These are phyloP conservation scores for Druon quercuslanigerum DNA, from an alignment of 1,140 invertebrate genomes.

Conservation along the genomic window DNA sequence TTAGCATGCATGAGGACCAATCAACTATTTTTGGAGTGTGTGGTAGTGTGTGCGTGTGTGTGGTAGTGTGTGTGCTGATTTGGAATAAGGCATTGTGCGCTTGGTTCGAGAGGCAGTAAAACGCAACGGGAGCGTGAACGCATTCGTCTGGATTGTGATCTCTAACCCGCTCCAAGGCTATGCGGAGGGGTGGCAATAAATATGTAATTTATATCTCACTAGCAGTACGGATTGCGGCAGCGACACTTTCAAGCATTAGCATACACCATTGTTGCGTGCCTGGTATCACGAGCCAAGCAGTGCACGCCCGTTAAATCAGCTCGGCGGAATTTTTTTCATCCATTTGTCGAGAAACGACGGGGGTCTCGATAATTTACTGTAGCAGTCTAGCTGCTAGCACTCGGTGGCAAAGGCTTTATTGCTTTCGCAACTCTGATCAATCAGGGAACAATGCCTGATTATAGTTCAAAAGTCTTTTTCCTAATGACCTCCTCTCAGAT, in stretches of 20 bases:
- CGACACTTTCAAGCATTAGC: constrained; percentile 63
- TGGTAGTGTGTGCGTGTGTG: no score
- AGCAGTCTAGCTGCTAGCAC: constrained; percentile 4
- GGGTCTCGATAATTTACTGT: constrained; percentile 22
- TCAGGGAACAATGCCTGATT: neutral
- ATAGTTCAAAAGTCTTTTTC: no score
- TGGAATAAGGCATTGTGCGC: neutral
- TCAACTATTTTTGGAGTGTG: no score
- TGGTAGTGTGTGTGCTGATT: neutral
- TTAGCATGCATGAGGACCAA: neutral
- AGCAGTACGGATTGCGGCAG: constrained; percentile 58
- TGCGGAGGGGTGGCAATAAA: constrained; percentile 56
- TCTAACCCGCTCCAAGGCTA: constrained; percentile 49
- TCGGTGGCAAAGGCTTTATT: neutral
- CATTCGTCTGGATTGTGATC: constrained; percentile 56
- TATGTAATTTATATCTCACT: constrained; percentile 66
- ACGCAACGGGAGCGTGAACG: constrained; percentile 55
- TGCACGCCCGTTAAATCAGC: no score
- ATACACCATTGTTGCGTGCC: constrained; percentile 62
- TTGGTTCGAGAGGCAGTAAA: constrained; percentile 1
- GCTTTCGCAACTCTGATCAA: neutral
- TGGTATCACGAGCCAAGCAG: constrained; percentile 40
- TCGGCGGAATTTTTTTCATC: no score
- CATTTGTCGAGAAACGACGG: neutral
- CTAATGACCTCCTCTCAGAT: no score